Percentiles rank a stretch among this genome's conserved stretches.
Conservation (phyloP, 2,113 vertebrate species). For the Pluvianellus socialis region DNA sequence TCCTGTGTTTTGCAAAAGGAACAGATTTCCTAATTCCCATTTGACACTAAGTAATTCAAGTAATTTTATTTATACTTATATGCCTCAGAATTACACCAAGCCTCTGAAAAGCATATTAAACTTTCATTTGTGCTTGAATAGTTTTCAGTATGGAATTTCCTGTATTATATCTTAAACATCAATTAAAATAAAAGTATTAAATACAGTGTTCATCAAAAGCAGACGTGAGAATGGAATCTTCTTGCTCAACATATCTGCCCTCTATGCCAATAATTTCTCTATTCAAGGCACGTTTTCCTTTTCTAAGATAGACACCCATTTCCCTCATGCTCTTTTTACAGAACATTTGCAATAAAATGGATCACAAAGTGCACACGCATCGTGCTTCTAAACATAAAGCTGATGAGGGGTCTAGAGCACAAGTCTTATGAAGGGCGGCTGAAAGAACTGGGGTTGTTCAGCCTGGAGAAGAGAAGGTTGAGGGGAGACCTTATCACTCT, state of each 20-base stretch:
- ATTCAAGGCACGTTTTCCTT: not conserved
- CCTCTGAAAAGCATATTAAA: not conserved
- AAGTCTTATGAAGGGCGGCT: too few relatives aligned
- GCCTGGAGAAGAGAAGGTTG: too few relatives aligned
- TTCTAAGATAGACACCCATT: not conserved
- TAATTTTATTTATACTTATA: not conserved
- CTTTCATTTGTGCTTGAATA: not conserved
- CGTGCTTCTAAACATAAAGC: not conserved
- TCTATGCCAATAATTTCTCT: not conserved
- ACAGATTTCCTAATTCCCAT: not conserved
- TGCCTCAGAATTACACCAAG: not conserved
- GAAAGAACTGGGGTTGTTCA: too few relatives aligned
- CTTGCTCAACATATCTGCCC: not conserved
- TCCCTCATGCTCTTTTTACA: accelerated
- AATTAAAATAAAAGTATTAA: not conserved
- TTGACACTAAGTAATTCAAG: not conserved
- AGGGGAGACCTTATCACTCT: too few relatives aligned
- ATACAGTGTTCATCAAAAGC: not conserved
- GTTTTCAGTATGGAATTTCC: not conserved
- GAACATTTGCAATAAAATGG: not conserved
- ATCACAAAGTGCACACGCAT: not conserved
- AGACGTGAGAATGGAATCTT: not conserved
- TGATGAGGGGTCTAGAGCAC: too few relatives aligned
- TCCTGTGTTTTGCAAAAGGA: not conserved
- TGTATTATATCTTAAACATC: not conserved